Evolutionary conservation across 2,888 invertebrate genomes (phyloP).

Genomic region (Cephus spinipes): DNA sequence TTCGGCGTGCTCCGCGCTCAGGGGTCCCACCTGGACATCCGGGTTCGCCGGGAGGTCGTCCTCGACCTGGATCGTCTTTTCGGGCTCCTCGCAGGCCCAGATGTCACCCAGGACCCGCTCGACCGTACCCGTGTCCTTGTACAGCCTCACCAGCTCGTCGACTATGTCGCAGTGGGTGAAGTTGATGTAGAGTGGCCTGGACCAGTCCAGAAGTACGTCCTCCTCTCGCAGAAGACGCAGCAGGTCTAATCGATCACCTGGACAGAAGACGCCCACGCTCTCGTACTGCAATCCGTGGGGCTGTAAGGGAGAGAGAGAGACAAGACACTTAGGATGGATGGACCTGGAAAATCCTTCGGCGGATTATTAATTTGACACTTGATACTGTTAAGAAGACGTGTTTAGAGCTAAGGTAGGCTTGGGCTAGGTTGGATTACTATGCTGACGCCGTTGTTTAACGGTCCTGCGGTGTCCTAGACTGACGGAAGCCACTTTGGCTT

Average conservation of each 20-base stretch:
- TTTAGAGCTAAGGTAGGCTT: too few species aligned
- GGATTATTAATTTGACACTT: too few species aligned
- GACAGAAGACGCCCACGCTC: slow-evolving; percentile 88
- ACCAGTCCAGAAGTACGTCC: slow-evolving; percentile 83
- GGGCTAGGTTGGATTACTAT: too few species aligned
- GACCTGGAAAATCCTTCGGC: too few species aligned
- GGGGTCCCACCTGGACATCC: slow-evolving; percentile 73
- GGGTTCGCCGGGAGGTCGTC: slow-evolving; percentile 69
- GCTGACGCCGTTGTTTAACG: too few species aligned
- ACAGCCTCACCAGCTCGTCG: slow-evolving; percentile 81
- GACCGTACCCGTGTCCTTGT: slow-evolving; percentile 72
- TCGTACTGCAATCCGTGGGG: slow-evolving; percentile 84
- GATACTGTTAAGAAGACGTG: too few species aligned
- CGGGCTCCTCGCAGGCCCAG: slow-evolving; percentile 77
- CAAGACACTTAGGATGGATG: background rate
- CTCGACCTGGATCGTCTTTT: slow-evolving; percentile 39
- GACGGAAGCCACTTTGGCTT: too few species aligned
- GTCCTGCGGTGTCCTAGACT: too few species aligned
- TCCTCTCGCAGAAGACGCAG: slow-evolving; percentile 81
- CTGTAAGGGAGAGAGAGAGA: slow-evolving; percentile 67
- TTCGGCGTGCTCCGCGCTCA: slow-evolving; percentile 82
- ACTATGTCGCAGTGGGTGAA: slow-evolving; percentile 87
- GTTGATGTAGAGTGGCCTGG: slow-evolving; percentile 85
- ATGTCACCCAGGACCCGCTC: slow-evolving; percentile 86
- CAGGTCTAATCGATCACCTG: slow-evolving; percentile 79